Percentiles rank a stretch among this genome's conserved stretches.
phyloP scores from a whole-genome alignment of 2,113 vertebrate species.

The Oryctolagus cuniculus region DNA sequence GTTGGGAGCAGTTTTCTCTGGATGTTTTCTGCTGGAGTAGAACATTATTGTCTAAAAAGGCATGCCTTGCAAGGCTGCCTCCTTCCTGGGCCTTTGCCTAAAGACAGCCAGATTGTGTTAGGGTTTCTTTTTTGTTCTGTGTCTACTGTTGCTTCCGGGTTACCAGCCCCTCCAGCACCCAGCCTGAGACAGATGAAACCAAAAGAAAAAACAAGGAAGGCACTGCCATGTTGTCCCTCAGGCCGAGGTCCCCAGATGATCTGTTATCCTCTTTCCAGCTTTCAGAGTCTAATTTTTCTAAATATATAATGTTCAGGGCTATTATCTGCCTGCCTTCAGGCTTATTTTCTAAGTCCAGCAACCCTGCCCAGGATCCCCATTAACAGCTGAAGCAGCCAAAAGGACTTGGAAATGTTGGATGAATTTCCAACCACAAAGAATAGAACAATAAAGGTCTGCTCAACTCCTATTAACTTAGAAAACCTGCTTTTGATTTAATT shows the following conservation, averaged over 20 bases:
- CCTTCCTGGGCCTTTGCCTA: constrained; percentile 21
- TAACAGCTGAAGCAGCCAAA: neutral
- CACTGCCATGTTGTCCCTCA: neutral
- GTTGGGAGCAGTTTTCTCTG: neutral
- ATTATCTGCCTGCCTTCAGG: neutral
- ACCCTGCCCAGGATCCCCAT: neutral
- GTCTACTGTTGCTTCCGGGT: neutral
- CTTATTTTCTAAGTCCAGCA: constrained; percentile 44
- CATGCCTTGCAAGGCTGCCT: neutral
- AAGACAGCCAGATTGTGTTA: constrained; percentile 5
- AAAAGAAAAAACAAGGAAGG: constrained; percentile 25
- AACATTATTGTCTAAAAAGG: neutral
- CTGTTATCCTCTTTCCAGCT: neutral
- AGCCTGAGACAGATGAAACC: neutral
- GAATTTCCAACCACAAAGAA: constrained; percentile 40
- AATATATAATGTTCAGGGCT: neutral
- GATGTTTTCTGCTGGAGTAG: neutral
- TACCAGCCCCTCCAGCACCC: neutral
- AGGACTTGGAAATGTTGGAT: constrained; percentile 30
- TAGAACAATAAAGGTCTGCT: neutral
- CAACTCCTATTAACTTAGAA: constrained; percentile 48
- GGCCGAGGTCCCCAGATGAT: neutral
- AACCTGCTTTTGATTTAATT: constrained; percentile 32
- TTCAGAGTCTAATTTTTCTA: neutral
- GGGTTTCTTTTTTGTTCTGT: neutral